phyloP scores from a whole-genome alignment of 2,888 invertebrate species.

The Drosophila tanythrix region DNA sequence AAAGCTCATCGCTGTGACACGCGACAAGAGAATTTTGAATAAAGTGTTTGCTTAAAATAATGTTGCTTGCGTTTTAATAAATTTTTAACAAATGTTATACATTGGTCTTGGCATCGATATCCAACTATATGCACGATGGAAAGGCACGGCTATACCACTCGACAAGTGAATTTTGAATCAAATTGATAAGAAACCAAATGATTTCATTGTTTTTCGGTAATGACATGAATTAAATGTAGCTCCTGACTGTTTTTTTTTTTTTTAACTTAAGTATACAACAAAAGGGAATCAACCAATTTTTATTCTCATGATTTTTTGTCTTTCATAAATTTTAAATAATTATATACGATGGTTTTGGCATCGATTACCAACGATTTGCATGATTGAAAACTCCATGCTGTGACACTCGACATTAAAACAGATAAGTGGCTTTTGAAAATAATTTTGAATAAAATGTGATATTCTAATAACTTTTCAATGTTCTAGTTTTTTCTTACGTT shows the following conservation, averaged over 20 bases:
- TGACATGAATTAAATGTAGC: neutral
- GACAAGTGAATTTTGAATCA: neutral
- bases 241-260: neutral
- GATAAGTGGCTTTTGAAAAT: neutral
- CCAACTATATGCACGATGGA: neutral
- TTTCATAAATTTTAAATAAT: neutral
- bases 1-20: conserved; percentile 18
- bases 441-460: neutral
- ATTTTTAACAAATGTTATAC: conserved; percentile 3
- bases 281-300: neutral
- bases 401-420: neutral
- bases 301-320: neutral
- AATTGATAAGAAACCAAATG: neutral
- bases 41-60: neutral
- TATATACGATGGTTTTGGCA: conserved; percentile 2
- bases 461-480: neutral
- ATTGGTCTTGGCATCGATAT: conserved; percentile 3
- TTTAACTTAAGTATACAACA: neutral
- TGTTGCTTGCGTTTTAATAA: neutral
- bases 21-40: neutral
- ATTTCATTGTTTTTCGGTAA: neutral
- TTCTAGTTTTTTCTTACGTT: neutral
- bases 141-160: conserved; percentile 9
- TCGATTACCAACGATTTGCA: neutral
- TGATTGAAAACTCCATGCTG: conserved; percentile 10